Evolutionary conservation across 2,797 vertebrate species (phyloP), one percentile per base, ranked within the genome.

Genomic region (Brachyrhaphis roseni): DNA sequence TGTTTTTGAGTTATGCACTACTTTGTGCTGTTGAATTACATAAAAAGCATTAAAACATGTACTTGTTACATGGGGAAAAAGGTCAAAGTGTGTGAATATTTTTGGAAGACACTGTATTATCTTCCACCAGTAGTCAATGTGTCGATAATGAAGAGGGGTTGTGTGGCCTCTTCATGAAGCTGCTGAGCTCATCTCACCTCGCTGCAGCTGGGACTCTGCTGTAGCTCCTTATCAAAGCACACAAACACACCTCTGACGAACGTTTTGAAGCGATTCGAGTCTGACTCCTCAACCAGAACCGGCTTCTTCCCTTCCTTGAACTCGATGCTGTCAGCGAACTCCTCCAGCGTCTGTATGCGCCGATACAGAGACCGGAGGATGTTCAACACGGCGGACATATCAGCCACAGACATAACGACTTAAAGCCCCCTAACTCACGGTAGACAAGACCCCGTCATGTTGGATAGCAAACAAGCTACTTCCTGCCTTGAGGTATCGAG

Each of bases 361-460:
- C 46, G 87, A 41, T 95, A 96, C 3, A 96, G 64, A 0, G 82
- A 84, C 11, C 88, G 88, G 10, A 96, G 82, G 4, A 94, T 87
- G 53, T 73, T 74, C 0, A 94, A 39, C 1, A 88, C 89, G 0
- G 36, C 75, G 1, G 83, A 85, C 51, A 93, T 51, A 0, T 94
- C 89, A 1, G 18, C 0, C 11, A 74, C 18, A 41, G 89, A 84
- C 94, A 95, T 95, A 0, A 0, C 51, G 49, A 28, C 23, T 12
- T 1, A 0, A 6, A 51, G 26, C 4, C 31, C 13, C 13, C 1
- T 4, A 41, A 6, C 13, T 36, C 5, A 11, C 1, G 10, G n/a
- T 45, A 0, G 15, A 62, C 26, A 23, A 1, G 15, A 43, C 1
- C 16, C 2, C 8, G 51, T 26, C 11, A 8, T 34, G 26, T 41